Evolutionary conservation across 2,888 invertebrate species (phyloP), one percentile per base, ranked within the genome.

Genomic region (Agonopterix subpropinquella): DNA sequence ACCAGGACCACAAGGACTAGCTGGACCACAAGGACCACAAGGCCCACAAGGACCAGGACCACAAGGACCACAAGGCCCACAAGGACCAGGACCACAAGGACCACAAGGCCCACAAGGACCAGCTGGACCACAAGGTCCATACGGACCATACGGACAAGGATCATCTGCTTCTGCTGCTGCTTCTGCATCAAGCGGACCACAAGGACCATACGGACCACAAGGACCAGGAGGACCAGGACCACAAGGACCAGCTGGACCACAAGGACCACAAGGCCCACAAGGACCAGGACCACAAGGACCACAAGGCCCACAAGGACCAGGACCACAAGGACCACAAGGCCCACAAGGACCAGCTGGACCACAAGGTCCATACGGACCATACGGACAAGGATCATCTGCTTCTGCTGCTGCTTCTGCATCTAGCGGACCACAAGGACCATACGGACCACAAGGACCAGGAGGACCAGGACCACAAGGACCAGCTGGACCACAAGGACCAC

Each of bases 381-480:
- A 37, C 37, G 37, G 37, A 37, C 37, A 1, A 10, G 37, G 37
- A 1, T 37, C 53, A 18, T 50, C 52, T 15, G 50, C 53, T 18
- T 47, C 54, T 4, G 52, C 52, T 8, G 54, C 54, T 11, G 54
- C 54, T 8, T 44, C 44, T 35, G 50, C 51, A 35, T 7, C 49
- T 15, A 44, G n/a, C 8, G 47, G 51, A 37, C 36, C 50, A 44
- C 1, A 15, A 1, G 49, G 54, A 15, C 53, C 44, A 41, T 43
- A 13, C 11, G 36, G 36, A 11, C 9, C 11, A 47, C 1, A 44
- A 13, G 55, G 53, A 48, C 15, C 15, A 15, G n/a, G n/a, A n/a
- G n/a, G n/a, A n/a, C n/a, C n/a, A n/a, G n/a, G n/a, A n/a, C n/a
- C n/a, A n/a, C n/a, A n/a, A n/a, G n/a, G n/a, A n/a, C n/a, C n/a